phyloP scores from a whole-genome alignment of 2,888 invertebrate species.

The Ecdyonurus torrentis region DNA sequence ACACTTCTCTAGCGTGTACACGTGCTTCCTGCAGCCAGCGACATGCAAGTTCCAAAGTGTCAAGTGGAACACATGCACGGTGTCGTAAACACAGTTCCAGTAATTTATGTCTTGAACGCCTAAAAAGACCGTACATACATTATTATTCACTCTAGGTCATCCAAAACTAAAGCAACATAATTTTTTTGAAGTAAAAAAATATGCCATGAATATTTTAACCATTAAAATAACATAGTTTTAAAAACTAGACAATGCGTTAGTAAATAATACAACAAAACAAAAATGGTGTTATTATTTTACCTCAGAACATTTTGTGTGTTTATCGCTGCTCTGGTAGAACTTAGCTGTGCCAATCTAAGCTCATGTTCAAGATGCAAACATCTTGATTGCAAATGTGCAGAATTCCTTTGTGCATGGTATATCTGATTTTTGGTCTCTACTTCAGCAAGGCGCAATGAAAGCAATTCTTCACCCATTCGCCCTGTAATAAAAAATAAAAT shows the following conservation, averaged over 20 bases:
- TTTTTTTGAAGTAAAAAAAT: too few species aligned
- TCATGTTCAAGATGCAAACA: neutral
- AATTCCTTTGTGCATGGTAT: neutral
- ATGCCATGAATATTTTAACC: too few species aligned
- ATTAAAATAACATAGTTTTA: too few species aligned
- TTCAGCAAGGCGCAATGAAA: neutral
- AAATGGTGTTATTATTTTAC: too few species aligned
- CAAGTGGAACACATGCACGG: neutral
- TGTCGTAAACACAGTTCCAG: neutral
- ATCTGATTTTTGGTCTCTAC: neutral
- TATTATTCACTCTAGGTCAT: too few species aligned
- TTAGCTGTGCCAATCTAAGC: neutral
- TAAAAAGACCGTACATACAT: too few species aligned
- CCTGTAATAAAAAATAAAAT: too few species aligned
- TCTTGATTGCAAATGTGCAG: neutral
- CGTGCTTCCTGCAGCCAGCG: neutral
- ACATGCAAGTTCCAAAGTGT: neutral
- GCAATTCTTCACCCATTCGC: neutral
- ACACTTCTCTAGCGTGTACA: neutral
- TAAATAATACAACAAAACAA: too few species aligned
- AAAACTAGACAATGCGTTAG: too few species aligned
- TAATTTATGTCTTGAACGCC: neutral
- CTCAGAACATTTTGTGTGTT: too few species aligned
- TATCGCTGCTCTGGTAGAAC: too few species aligned
- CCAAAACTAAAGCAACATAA: too few species aligned